Evolutionary conservation across 2,113 vertebrate genomes (phyloP).

Genomic region (Pseudolaguvia tuberculata): DNA sequence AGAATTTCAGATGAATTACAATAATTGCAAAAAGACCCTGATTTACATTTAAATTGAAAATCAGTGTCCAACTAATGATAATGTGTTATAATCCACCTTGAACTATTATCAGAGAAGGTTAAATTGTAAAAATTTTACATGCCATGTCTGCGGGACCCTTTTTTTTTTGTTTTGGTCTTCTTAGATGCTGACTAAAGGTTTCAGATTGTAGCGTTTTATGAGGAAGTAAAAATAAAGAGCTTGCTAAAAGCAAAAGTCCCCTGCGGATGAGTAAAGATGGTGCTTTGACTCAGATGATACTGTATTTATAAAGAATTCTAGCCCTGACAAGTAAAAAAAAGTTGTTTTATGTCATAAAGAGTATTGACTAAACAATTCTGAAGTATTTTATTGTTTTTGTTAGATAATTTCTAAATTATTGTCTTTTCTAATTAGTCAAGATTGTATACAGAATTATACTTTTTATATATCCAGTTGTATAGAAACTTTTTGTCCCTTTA

Average conservation of each 20-base stretch:
- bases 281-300: not conserved
- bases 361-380: too few relatives aligned
- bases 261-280: not conserved
- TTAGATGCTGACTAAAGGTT: slow-evolving; percentile 47
- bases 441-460: not conserved
- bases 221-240: slow-evolving; percentile 20
- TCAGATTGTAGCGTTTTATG: slow-evolving; percentile 49
- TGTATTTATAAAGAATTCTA: not conserved
- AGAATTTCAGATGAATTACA: slow-evolving; percentile 56
- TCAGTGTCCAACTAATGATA: slow-evolving; percentile 64
- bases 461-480: not conserved
- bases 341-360: too few relatives aligned
- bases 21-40: slow-evolving; percentile 59
- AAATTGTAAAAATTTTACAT: slow-evolving; percentile 64
- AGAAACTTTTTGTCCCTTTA: not conserved
- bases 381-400: too few relatives aligned
- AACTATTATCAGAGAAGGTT: slow-evolving; percentile 62
- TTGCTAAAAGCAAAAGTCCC: not conserved
- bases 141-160: slow-evolving; percentile 47
- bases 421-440: not conserved
- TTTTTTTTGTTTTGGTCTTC: slow-evolving; percentile 51
- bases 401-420: not conserved
- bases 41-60: slow-evolving; percentile 75
- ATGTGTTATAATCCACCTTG: slow-evolving; percentile 65
- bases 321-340: not conserved